These are phyloP conservation scores for Drosophila anomelani DNA, from an alignment of 2,888 invertebrate genomes.

Conservation along the genomic window DNA sequence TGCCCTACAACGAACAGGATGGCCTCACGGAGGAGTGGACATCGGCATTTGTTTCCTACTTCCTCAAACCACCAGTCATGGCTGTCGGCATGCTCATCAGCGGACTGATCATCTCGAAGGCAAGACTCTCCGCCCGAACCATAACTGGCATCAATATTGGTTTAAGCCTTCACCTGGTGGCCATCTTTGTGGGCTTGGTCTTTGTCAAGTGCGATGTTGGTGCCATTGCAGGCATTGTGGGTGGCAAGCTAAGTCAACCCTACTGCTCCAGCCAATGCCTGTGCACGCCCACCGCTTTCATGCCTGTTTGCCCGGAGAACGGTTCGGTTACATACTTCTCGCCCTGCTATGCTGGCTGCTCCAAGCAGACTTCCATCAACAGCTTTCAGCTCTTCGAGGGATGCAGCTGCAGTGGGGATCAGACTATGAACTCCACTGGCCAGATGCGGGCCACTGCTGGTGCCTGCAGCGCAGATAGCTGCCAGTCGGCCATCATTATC, in stretches of 20 bases:
- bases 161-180: constrained; percentile 84
- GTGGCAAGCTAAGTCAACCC: constrained; percentile 84
- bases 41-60: constrained; percentile 85
- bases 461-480: constrained; percentile 86
- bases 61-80: constrained; percentile 87
- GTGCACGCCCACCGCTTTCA: constrained; percentile 86
- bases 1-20: constrained; percentile 85
- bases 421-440: constrained; percentile 54
- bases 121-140: constrained; percentile 85
- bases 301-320: constrained; percentile 88
- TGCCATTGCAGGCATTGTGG: constrained; percentile 85
- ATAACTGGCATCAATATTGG: constrained; percentile 86
- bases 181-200: constrained; percentile 85
- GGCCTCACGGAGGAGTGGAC: constrained; percentile 86
- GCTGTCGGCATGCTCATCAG: constrained; percentile 86
- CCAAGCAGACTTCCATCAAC: constrained; percentile 83
- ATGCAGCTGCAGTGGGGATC: constrained; percentile 85
- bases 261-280: constrained; percentile 86
- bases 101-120: constrained; percentile 86
- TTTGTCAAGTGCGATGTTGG: constrained; percentile 85
- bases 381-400: constrained; percentile 85
- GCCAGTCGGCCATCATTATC: constrained; percentile 85
- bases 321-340: constrained; percentile 87
- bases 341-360: constrained; percentile 91
- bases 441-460: constrained; percentile 85